Base-by-base conservation (phyloP, 2,113 vertebrate genomes). In the Tyrannus savana region DNA sequence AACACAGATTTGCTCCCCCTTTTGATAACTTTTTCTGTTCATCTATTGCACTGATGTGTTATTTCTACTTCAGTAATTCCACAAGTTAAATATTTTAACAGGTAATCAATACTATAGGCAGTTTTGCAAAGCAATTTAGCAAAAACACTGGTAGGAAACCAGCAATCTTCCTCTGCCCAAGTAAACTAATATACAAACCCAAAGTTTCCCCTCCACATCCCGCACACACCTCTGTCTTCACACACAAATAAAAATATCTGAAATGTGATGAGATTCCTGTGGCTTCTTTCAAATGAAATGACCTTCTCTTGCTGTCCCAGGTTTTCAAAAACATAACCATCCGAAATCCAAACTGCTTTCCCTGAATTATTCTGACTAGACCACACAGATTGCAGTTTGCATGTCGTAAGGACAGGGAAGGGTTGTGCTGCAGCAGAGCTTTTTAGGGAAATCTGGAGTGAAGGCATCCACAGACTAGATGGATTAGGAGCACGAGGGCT, bases 181-280 rank as follows among this genome's bases (percentile, higher is more conserved):
- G 87, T 72, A 93, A 93, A 86, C 83, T 89, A 78, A 92, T 93
- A 56, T 41, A 62, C 47, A 84, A 95, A 47, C 49, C 69, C 52
- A 3, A 49, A 41, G 52, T 55, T 84, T 91, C 74, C 79, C 90
- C 12, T 92, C 89, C 64, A 31, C 56, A 84, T 95, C 86, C 90
- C 9, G 5, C 83, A 37, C 47, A 33, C 83, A 63, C 14, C 47
- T 52, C 90, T 77, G 3, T 85, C 91, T 85, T 94, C 46, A 63
- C 42, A 58, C 58, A 49, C 64, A 78, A 88, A 87, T 87, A 78
- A 50, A 93, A 92, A 71, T 81, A 85, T 46, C 88, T 72, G 41
- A 88, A 68, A 68, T 60, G 25, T 18, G 83, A 52, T 0, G 25
- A 60, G 68, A 78, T 96, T 95, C 60, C 79, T 94, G 83, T 81